These are phyloP conservation scores for Corvus moneduloides DNA, from an alignment of 2,113 vertebrate species.

Conservation along the genomic window DNA sequence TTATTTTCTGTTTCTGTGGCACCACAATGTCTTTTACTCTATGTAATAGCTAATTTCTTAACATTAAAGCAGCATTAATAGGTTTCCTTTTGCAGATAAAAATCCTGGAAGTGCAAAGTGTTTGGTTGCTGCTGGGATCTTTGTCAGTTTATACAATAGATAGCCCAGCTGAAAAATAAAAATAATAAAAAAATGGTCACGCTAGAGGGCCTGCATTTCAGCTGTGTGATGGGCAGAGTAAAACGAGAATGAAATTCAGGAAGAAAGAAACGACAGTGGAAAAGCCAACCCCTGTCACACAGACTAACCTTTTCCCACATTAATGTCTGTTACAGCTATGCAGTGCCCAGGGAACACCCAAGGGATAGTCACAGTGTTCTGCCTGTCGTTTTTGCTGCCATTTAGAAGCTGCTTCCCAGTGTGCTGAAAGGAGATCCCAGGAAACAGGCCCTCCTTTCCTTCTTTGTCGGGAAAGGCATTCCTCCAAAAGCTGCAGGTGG, in stretches of 20 bases:
- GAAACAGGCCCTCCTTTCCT: not conserved
- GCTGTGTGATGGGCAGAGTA: not conserved
- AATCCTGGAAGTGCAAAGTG: not conserved
- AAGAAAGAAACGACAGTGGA: not conserved
- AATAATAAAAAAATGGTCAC: not conserved
- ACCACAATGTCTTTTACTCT: not conserved
- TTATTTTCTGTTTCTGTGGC: not conserved
- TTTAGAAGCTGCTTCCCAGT: not conserved
- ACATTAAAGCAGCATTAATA: not conserved
- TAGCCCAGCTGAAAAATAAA: not conserved
- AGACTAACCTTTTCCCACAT: not conserved
- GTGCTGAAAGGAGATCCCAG: not conserved
- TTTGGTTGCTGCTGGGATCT: not conserved
- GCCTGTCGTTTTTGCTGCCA: not conserved
- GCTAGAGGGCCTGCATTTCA: not conserved
- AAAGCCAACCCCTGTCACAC: not conserved
- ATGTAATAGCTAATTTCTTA: not conserved
- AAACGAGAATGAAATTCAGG: not conserved
- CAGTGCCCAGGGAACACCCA: not conserved
- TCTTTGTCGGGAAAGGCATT: fast-evolving
- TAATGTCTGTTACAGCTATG: not conserved
- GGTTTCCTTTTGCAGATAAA: not conserved
- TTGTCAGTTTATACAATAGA: not conserved
- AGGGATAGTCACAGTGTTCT: not conserved
- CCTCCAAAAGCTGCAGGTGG: not conserved